A percentile compares a stretch with the other conserved stretches of the same genome.
phyloP scores from a whole-genome alignment of 2,113 vertebrate genomes.

The Cyphomyrus discorhynchus region DNA sequence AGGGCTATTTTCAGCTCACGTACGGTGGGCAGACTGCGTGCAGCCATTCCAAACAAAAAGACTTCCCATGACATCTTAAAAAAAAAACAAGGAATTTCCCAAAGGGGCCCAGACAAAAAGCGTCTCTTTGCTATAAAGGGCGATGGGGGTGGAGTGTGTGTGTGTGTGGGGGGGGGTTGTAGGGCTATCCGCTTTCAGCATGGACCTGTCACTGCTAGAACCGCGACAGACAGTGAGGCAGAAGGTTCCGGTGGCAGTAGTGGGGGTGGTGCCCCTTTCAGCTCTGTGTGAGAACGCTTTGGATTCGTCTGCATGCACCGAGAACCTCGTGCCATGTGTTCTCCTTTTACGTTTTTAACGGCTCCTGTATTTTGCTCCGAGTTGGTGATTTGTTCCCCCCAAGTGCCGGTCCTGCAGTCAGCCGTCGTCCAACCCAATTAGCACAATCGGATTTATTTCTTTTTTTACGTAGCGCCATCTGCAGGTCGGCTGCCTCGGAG shows the following conservation, averaged over 20 bases:
- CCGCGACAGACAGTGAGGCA: neutral
- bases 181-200: neutral
- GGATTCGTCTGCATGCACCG: neutral
- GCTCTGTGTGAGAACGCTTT: neutral
- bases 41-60: constrained; percentile 36
- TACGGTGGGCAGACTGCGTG: constrained; percentile 26
- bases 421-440: neutral
- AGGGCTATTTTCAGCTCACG: constrained; percentile 37
- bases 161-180: constrained; percentile 8
- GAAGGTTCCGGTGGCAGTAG: neutral
- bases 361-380: neutral
- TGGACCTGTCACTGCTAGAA: too few species aligned
- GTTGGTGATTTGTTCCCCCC: neutral
- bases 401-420: neutral
- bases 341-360: neutral
- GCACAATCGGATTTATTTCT: neutral
- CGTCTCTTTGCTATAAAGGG: constrained; percentile 38
- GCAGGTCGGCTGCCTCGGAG: neutral
- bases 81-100: constrained; percentile 29
- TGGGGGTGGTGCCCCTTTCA: neutral
- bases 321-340: neutral
- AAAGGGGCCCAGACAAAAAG: constrained; percentile 11
- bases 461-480: neutral
- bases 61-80: constrained; percentile 43
- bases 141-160: constrained; percentile 25